Evolutionary conservation across 2,888 invertebrate genomes (phyloP).

Genomic region (Drosophila greeni): DNA sequence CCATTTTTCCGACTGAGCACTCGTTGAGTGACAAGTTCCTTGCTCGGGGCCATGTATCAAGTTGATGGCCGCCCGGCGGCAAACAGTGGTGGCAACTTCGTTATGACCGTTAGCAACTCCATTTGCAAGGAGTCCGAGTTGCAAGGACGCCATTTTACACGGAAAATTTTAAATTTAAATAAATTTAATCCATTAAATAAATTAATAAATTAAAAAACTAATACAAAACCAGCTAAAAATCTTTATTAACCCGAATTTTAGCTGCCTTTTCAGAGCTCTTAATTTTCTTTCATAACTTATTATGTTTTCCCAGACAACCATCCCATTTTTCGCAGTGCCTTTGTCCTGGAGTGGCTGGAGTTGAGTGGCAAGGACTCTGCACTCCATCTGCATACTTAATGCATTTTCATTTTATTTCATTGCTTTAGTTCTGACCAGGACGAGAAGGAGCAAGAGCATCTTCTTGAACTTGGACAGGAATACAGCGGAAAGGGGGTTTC

Average conservation of each 20-base stretch:
- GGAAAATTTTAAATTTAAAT: too few species aligned
- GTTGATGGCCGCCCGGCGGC: conserved; percentile 49
- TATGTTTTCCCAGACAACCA: not conserved
- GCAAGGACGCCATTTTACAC: conserved; percentile 8
- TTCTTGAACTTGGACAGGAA: conserved; percentile 13
- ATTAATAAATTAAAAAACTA: too few species aligned
- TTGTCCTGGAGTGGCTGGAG: not conserved
- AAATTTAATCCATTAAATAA: too few species aligned
- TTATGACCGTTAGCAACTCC: conserved; percentile 62
- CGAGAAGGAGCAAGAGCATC: not conserved
- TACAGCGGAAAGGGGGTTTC: not conserved
- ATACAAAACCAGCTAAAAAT: too few species aligned
- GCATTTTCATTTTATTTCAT: conserved; percentile 67
- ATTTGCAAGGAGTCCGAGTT: conserved; percentile 31
- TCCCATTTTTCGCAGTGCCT: not conserved
- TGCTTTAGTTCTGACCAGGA: conserved; percentile 62
- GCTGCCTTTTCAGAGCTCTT: too few species aligned
- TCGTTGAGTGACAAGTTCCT: conserved; percentile 49
- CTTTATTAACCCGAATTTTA: too few species aligned
- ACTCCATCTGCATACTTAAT: conserved; percentile 67
- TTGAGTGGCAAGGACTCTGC: conserved; percentile 18
- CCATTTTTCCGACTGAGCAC: conserved; percentile 25
- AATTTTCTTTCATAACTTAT: not conserved
- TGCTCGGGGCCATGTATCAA: conserved; percentile 56
- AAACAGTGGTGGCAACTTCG: conserved; percentile 50